A percentile compares a stretch with the other conserved stretches of the same genome.
Evolutionary conservation across 2,113 vertebrate genomes (phyloP).

Genomic region (Periophthalmus modestus): DNA sequence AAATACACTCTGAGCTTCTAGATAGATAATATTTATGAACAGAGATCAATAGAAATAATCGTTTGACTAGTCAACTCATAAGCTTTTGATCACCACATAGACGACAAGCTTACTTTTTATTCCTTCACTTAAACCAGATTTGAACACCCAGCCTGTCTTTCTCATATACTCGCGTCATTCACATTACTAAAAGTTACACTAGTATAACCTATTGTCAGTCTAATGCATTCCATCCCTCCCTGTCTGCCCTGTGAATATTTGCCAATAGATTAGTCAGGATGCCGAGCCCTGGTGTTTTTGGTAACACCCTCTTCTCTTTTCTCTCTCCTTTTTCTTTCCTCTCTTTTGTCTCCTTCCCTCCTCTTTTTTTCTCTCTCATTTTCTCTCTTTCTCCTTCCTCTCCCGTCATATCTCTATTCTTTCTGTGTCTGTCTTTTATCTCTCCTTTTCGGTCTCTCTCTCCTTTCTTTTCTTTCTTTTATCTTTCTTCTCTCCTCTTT

Average conservation of each 20-base stretch:
- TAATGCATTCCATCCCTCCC: not conserved
- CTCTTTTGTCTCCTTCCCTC: constrained; percentile 17
- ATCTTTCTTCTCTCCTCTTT: no score
- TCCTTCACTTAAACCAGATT: not conserved
- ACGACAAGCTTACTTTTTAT: no score
- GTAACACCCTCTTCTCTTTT: constrained; percentile 29
- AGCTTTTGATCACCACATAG: no score
- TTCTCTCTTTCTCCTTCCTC: constrained; percentile 16
- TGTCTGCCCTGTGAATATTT: not conserved
- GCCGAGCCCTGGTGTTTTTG: constrained; percentile 6
- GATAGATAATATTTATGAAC: no score
- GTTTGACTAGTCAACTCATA: no score
- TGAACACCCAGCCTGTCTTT: not conserved
- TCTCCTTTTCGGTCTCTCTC: constrained; percentile 11
- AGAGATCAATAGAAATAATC: no score
- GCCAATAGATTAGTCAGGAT: constrained; percentile 30
- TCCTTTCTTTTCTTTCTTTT: constrained; percentile 19
- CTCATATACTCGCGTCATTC: not conserved
- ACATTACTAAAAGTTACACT: not conserved
- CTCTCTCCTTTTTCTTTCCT: constrained; percentile 38
- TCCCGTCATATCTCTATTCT: constrained; percentile 14
- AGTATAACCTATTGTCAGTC: not conserved
- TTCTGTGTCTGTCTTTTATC: constrained; percentile 23
- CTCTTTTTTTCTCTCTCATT: constrained; percentile 38
- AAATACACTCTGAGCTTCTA: no score